A percentile compares a stretch with the other conserved stretches of the same genome.
Evolutionary conservation across 2,797 vertebrate species (phyloP).

Genomic region (Girardinus metallicus): DNA sequence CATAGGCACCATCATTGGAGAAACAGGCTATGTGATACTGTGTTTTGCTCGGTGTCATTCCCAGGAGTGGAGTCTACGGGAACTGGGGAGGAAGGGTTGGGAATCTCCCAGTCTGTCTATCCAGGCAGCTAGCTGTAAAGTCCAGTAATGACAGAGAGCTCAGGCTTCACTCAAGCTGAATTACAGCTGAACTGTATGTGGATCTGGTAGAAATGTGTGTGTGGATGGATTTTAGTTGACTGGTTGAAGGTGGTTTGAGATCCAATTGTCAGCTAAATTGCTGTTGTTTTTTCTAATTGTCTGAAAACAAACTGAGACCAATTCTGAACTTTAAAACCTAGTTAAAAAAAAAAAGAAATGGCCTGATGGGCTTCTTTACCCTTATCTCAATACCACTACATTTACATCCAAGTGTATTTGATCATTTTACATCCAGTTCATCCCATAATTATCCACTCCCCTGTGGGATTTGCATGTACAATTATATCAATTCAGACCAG

Average conservation of each 20-base stretch:
- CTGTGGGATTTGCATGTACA: conserved; percentile 1
- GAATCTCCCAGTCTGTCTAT: conserved; percentile 57
- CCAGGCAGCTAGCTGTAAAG: conserved; percentile 33
- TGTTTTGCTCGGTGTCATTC: conserved; percentile 48
- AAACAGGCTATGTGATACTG: conserved; percentile 58
- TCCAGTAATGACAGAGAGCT: conserved; percentile 70
- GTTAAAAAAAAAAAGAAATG: conserved; percentile 52
- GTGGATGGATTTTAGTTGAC: not conserved
- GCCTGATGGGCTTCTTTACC: conserved; percentile 36
- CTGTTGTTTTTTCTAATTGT: conserved; percentile 36
- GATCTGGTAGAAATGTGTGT: conserved; percentile 25
- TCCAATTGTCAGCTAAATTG: conserved; percentile 19
- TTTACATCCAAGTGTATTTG: conserved; percentile 22
- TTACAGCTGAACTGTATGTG: conserved; percentile 45
- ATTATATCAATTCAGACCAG: not conserved
- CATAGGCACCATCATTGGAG: conserved; percentile 56
- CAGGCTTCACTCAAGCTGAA: conserved; percentile 47
- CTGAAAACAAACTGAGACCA: conserved; percentile 53
- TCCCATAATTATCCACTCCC: not conserved
- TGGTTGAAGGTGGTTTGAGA: conserved; percentile 30
- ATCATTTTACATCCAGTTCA: conserved; percentile 16
- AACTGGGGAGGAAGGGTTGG: conserved; percentile 62
- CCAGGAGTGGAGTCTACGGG: conserved; percentile 52
- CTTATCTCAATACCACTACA: conserved; percentile 28
- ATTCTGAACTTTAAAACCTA: conserved; percentile 46